These are phyloP conservation scores for Melanotaenia boesemani DNA, from an alignment of 2,797 vertebrate genomes.

Conservation along the genomic window DNA sequence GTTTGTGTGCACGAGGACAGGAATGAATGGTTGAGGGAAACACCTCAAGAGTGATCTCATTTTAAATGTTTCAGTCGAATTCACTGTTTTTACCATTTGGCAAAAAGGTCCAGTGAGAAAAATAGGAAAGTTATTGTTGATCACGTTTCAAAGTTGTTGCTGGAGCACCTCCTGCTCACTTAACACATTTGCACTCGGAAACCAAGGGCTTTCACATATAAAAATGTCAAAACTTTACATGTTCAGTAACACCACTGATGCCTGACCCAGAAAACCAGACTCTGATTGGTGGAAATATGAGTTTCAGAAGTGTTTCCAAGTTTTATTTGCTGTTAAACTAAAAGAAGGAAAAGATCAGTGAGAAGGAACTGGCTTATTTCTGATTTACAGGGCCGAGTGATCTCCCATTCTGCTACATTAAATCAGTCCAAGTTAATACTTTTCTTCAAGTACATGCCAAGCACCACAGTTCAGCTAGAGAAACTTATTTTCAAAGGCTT, in stretches of 20 bases:
- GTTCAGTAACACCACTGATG: conserved; percentile 22
- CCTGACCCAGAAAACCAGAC: conserved; percentile 24
- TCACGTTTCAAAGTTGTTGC: conserved; percentile 35
- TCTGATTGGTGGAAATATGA: conserved; percentile 16
- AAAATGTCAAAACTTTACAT: conserved; percentile 37
- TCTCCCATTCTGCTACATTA: conserved; percentile 60
- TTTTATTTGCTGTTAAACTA: conserved; percentile 42
- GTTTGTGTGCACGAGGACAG: conserved; percentile 43
- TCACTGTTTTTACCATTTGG: conserved; percentile 10
- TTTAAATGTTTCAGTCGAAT: conserved; percentile 41
- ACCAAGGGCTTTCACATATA: conserved; percentile 11
- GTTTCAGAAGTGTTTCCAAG: conserved; percentile 13
- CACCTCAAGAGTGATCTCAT: conserved; percentile 60
- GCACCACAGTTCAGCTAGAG: conserved; percentile 57
- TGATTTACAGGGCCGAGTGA: conserved; percentile 62
- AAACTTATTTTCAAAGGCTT: conserved; percentile 65
- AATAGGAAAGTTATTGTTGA: conserved; percentile 32
- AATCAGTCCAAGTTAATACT: conserved; percentile 69
- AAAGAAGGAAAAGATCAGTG: conserved; percentile 59
- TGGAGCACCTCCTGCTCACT: conserved; percentile 39
- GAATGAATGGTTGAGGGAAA: conserved; percentile 50
- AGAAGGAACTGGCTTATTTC: conserved; percentile 45
- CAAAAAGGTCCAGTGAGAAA: conserved; percentile 20
- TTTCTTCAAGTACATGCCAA: conserved; percentile 64
- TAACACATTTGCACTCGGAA: conserved; percentile 43